phyloP scores from a whole-genome alignment of 2,888 invertebrate species.

The Lasioglossum calceatum region DNA sequence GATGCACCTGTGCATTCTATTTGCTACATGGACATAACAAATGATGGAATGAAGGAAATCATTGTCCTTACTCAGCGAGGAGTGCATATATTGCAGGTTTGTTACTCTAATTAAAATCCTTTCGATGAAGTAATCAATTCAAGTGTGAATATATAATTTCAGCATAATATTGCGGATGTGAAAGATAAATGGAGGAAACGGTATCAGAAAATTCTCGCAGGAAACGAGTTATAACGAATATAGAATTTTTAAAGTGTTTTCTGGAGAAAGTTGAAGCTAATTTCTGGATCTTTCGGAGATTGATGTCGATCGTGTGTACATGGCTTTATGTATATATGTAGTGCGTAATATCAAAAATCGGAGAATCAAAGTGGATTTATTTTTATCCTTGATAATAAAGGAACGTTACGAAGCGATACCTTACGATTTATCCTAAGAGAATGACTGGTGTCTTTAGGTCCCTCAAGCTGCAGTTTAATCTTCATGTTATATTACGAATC shows the following conservation, averaged over 20 bases:
- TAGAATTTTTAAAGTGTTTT: not conserved
- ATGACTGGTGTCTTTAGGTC: too few relatives aligned
- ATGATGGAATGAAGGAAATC: conserved; percentile 89
- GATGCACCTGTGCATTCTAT: conserved; percentile 88
- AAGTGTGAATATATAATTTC: conserved; percentile 27
- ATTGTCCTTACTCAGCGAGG: conserved; percentile 88
- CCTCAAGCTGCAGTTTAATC: too few relatives aligned
- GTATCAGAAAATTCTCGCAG: conserved; percentile 61
- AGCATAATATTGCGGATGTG: conserved; percentile 78
- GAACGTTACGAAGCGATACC: not conserved
- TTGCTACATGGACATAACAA: conserved; percentile 87
- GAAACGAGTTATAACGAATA: conserved; percentile 7
- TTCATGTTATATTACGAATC: too few relatives aligned
- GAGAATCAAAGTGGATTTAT: conserved; percentile 32
- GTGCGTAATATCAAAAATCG: not conserved
- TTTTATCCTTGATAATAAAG: conserved; percentile 47
- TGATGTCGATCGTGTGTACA: conserved; percentile 8
- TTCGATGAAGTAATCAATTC: not conserved
- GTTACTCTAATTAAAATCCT: not conserved
- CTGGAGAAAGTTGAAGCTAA: not conserved
- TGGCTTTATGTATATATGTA: not conserved
- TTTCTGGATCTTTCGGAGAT: conserved; percentile 9
- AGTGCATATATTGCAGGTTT: conserved; percentile 88
- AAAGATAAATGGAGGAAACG: conserved; percentile 75
- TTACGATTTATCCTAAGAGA: not conserved